Base-by-base conservation (phyloP, 2,797 vertebrate species). In the Periparus ater region DNA sequence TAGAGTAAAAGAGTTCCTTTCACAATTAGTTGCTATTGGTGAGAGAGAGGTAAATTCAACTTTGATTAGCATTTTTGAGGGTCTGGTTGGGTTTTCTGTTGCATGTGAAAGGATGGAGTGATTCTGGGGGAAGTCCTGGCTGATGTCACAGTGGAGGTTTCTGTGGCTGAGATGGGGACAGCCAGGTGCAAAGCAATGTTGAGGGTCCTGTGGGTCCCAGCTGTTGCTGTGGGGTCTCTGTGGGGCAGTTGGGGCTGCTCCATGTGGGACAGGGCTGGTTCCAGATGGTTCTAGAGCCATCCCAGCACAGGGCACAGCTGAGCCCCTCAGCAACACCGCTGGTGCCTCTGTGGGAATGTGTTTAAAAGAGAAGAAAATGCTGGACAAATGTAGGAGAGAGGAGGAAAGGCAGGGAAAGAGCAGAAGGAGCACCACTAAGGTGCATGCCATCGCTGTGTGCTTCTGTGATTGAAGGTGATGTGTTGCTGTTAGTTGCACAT, bases 271-370 rank as follows among this genome's bases (percentile, higher is more conserved):
- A 60, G 73, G 47, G 30, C 22, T 3, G 6, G 17, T 54, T 67
- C 61, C 9, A 19, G 34, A 4, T 1, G 1, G 16, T 30, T 79
- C 67, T 22, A 26, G 8, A n/a, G 36, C 25, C 50, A 4, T 4
- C 13, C 3, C 7, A 5, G 23, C 16, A 17, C 16, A 18, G 55
- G 5, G 10, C 38, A 19, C 19, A 18, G 62, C 51, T n/a, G 36
- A 26, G 17, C 17, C 9, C 2, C 0, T 23, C 45, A 25, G 44
- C 1, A 1, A 3, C 3, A 29, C 5, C 44, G 17, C 4, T 5
- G 12, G 12, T 27, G 9, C n/a, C 23, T 72, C 38, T 26, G 66
- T n/a, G 44, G 70, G 29, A 62, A 16, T 1, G 0, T 34, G 7
- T 19, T 54, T 22, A 26, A 55, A 21, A 25, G 17, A 38, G 20